Evolutionary conservation across 1,140 invertebrate genomes (phyloP).

Genomic region (Saccostrea glomerata): DNA sequence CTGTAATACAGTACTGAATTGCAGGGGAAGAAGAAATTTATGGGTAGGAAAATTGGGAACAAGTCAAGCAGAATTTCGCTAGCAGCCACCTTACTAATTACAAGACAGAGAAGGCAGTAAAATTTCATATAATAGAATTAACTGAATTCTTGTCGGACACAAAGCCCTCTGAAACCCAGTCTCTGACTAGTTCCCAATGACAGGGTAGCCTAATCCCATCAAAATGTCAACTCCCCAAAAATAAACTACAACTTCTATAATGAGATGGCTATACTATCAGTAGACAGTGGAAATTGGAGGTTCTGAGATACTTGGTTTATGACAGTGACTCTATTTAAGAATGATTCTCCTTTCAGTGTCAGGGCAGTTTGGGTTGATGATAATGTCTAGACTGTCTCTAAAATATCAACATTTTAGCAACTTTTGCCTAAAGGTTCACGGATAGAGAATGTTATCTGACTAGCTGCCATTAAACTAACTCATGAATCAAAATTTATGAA

Average conservation of each 20-base stretch:
- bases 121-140: conserved; percentile 27
- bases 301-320: neutral
- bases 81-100: conserved; percentile 30
- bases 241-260: neutral
- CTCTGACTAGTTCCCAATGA: conserved; percentile 17
- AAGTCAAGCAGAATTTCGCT: conserved; percentile 33
- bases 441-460: conserved; percentile 6
- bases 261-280: neutral
- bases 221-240: conserved; percentile 5
- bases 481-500: conserved; percentile 28
- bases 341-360: neutral
- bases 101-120: neutral
- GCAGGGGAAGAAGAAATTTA: neutral
- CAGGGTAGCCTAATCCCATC: neutral
- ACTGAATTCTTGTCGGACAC: neutral
- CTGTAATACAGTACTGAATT: conserved; percentile 5
- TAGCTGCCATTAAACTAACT: neutral
- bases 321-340: neutral
- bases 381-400: neutral
- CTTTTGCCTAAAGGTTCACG: neutral
- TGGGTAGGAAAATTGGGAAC: conserved; percentile 13
- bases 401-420: conserved; percentile 16
- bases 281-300: neutral
- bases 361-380: neutral
- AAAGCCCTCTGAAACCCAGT: neutral